Base-by-base conservation (phyloP, 2,797 vertebrate species). In the Eurystomus glaucurus region DNA sequence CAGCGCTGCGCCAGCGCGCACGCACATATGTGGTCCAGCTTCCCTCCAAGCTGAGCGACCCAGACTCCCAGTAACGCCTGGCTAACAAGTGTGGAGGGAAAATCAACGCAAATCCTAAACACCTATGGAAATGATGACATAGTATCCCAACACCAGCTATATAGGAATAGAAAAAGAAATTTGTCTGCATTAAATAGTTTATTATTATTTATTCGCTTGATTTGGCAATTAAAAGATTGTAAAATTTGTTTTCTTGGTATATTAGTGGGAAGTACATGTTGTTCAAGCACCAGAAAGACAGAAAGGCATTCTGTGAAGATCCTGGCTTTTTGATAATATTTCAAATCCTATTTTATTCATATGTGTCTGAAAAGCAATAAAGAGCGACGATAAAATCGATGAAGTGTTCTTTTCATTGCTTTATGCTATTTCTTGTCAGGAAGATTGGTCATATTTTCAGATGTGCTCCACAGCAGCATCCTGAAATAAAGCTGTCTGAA, bases 31-130 rank as follows among this genome's bases (percentile, higher is more conserved):
- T 3, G 11, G 29, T 5, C 8, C 48, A 62, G 26, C 10, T 20
- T 19, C 35, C 10, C 31, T 33, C 29, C 0, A 0, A 71, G 61
- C 7, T 22, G 58, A 31, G 25, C 5, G 0, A 60, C 2, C 4
- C 9, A 28, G 28, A 18, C 48, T 28, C 64, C 68, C 25, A 25
- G 52, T 14, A 72, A 39, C 1, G 0, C 35, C 62, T 10, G n/a
- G 26, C 37, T 65, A 68, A 50, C 10, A 31, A 62, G 16, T 4
- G 5, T 4, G 33, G 64, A 74, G 21, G 22, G 29, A 64, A 75
- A 46, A 62, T 2, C 35, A 28, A 58, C n/a, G 37, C 11, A 52
- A 82, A 83, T n/a, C n/a, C 48, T 35, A 39, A 72, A 26, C 10
- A 31, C 6, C 3, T 60, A 23, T 46, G 28, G 35, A 90, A 94